These are phyloP conservation scores for Drosophila putrida DNA, from an alignment of 2,888 invertebrate species.

Conservation along the genomic window DNA sequence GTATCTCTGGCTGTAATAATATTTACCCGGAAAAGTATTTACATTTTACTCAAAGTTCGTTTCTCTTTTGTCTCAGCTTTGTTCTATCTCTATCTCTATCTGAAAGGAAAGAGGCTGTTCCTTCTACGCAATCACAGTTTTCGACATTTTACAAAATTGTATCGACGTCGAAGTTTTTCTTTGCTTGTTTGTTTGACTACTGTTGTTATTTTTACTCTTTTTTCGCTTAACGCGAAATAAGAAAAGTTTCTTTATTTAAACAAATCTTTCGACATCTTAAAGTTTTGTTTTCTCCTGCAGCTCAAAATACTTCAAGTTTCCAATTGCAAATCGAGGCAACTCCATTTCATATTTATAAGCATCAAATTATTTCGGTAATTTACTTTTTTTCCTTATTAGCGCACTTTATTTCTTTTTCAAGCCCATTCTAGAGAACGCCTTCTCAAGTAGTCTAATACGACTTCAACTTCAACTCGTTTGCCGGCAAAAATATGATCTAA, in stretches of 20 bases:
- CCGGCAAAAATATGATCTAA: conserved; percentile 64
- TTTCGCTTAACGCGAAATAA: conserved; percentile 71
- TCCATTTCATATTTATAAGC: background rate
- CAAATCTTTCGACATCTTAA: conserved; percentile 65
- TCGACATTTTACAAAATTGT: conserved; percentile 79
- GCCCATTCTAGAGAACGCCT: conserved; percentile 3
- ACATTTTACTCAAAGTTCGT: conserved; percentile 77
- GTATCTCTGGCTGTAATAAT: conserved; percentile 80
- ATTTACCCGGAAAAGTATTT: conserved; percentile 82
- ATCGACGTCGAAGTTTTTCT: conserved; percentile 79
- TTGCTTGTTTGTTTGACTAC: conserved; percentile 63
- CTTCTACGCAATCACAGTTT: conserved; percentile 74
- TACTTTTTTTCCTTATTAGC: conserved; percentile 11
- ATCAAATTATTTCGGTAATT: conserved; percentile 1
- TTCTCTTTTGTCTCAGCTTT: conserved; percentile 17
- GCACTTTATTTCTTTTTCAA: conserved; percentile 1
- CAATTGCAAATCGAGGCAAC: conserved; percentile 8
- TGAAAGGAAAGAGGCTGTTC: background rate
- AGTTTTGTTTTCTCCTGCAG: conserved; percentile 38
- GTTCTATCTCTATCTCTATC: background rate
- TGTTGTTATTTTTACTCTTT: conserved; percentile 58
- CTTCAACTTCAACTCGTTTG: conserved; percentile 49
- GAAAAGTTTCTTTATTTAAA: conserved; percentile 82
- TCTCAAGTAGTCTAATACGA: conserved; percentile 47
- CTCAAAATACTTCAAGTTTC: conserved; percentile 2